Evolutionary conservation across 2,113 vertebrate species (phyloP), one percentile per base, ranked within the genome.

Genomic region (Sinocyclocheilus anophthalmus): DNA sequence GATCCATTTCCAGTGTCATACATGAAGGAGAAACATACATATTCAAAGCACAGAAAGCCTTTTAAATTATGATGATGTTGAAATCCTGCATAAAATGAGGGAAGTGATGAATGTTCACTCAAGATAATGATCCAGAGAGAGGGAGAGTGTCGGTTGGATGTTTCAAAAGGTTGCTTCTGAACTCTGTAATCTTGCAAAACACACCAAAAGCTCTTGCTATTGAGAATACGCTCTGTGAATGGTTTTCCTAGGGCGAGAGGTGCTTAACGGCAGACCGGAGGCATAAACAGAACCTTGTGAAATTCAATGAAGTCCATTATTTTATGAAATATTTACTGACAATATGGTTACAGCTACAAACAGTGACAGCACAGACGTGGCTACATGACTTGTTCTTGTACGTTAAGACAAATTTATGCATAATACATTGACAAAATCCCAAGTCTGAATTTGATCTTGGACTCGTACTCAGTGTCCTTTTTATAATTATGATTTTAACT

Each of bases 71-170:
- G 81, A 70, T 84, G 57, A 59, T 53, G 72, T 65, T 76, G 72
- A 77, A 85, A 81, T 88, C 84, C 69, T 67, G 55, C 77, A 85
- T 81, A 76, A 85, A 81, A 79, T 81, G 69, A 85, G 79, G 61
- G 59, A 81, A 72, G 75, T 85, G 83, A 85, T 84, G 63, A 81
- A 85, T 82, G 61, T 85, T 84, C 79, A 82, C 73, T 59, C 76
- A 48, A 59, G 78, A 85, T 88, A 88, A 88, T 85, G 70, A 85
- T 84, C 83, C 72, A 81, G 83, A 61, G 78, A 85, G 84, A 76
- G 83, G 39, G 26, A 67, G 82, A 84, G 63, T 59, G 76, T 18
- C 16, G 16, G 12, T 13, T 76, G 69, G 42, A 63, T 84, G 42
- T 69, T 70, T 82, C 26, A 77, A 82, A 82, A 70, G 81, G 63